Conservation (phyloP, 2,888 invertebrate genomes). For the Galerucella calmariensis region DNA sequence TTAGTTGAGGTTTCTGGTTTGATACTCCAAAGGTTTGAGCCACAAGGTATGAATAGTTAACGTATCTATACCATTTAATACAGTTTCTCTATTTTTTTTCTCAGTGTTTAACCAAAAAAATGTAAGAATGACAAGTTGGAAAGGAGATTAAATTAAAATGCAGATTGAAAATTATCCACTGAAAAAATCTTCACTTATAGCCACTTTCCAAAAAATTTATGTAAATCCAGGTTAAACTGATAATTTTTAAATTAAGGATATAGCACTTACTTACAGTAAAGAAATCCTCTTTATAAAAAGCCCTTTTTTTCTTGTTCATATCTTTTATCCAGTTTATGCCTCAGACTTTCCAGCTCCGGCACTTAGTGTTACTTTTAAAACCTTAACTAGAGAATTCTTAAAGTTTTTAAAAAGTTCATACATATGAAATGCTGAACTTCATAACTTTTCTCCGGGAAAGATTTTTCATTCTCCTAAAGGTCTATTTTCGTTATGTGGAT, state of each 20-base stretch:
- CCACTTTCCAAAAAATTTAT: slow-evolving; percentile 35
- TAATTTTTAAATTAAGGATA: slow-evolving; percentile 42
- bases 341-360: slow-evolving; percentile 34
- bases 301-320: slow-evolving; percentile 19
- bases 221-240: slow-evolving; percentile 39
- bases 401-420: slow-evolving; percentile 51
- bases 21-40: no score
- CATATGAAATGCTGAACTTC: slow-evolving; percentile 54
- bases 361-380: slow-evolving; percentile 47
- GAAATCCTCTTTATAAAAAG: slow-evolving; percentile 32
- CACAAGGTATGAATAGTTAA: no score
- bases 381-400: slow-evolving; percentile 49
- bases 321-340: slow-evolving; percentile 46
- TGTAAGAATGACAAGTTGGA: no score
- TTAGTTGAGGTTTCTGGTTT: no score
- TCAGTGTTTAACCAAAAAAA: no score
- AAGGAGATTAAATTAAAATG: slow-evolving; percentile 12
- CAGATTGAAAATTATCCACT: slow-evolving; percentile 16
- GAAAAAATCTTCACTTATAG: slow-evolving; percentile 30
- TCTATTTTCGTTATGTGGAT: slow-evolving; percentile 37
- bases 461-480: slow-evolving; percentile 39
- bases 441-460: slow-evolving; percentile 50
- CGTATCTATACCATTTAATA: no score
- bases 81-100: no score
- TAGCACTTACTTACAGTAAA: slow-evolving; percentile 35